Evolutionary conservation across 2,888 invertebrate species (phyloP).

Genomic region (Hipparchia semele): DNA sequence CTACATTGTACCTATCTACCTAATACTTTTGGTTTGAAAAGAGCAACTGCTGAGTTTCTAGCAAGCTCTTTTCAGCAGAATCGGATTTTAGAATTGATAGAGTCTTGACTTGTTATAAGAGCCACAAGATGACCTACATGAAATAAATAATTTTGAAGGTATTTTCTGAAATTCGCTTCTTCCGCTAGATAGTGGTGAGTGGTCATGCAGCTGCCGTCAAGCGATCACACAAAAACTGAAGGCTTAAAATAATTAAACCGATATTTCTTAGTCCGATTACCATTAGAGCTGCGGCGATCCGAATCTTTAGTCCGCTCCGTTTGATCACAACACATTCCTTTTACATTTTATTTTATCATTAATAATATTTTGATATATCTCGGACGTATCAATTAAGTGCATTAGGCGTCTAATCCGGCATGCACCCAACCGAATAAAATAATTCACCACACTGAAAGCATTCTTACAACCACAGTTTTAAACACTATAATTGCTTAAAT

Average conservation of each 20-base stretch:
- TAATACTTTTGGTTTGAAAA: too few relatives aligned
- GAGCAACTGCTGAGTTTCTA: too few relatives aligned
- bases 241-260: slow-evolving; percentile 26
- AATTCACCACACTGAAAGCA: background rate
- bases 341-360: slow-evolving; percentile 35
- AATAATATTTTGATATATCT: slow-evolving; percentile 40
- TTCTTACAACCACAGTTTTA: background rate
- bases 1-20: too few relatives aligned
- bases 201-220: background rate
- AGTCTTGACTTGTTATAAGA: too few relatives aligned
- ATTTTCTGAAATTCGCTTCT: too few relatives aligned
- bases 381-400: slow-evolving; percentile 37
- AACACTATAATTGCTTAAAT: background rate
- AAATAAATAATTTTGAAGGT: too few relatives aligned
- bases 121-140: too few relatives aligned
- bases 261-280: slow-evolving; percentile 27
- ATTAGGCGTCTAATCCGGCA: slow-evolving; percentile 33
- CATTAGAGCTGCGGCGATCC: slow-evolving; percentile 20
- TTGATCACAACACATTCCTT: slow-evolving; percentile 28
- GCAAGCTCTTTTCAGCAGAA: too few relatives aligned
- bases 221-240: background rate
- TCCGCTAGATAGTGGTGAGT: too few relatives aligned
- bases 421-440: background rate
- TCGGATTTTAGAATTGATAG: too few relatives aligned
- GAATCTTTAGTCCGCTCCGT: slow-evolving; percentile 29